Conservation (phyloP, 2,888 invertebrate genomes). For the Acholoe squamosa region DNA sequence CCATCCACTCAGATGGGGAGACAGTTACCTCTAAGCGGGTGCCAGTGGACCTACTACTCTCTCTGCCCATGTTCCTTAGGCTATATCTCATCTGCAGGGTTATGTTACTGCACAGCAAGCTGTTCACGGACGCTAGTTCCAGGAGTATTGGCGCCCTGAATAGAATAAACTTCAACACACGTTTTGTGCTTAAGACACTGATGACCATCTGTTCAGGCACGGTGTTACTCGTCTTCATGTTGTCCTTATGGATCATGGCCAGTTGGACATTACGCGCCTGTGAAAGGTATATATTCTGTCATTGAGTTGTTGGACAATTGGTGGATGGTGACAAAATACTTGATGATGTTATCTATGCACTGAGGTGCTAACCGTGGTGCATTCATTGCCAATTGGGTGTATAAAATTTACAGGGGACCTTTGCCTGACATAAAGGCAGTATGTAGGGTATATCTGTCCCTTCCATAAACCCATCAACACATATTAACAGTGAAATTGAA, state of each 20-base stretch:
- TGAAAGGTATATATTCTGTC: conserved; percentile 93
- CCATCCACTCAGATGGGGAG: conserved; percentile 72
- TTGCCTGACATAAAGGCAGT: no score
- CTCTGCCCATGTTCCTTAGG: conserved; percentile 99
- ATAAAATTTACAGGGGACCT: no score
- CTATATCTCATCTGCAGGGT: conserved; percentile 99
- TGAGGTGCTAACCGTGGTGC: no score
- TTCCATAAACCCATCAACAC: no score
- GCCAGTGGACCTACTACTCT: conserved; percentile 93
- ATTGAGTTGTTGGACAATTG: no score
- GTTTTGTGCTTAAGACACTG: conserved; percentile 96
- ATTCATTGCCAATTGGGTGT: no score
- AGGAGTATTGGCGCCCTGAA: conserved; percentile 88
- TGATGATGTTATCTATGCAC: no score
- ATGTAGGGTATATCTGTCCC: no score
- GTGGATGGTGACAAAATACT: no score
- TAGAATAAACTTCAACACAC: conserved; percentile 89
- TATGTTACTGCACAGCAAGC: conserved; percentile 99
- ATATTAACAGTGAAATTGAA: no score
- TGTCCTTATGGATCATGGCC: conserved; percentile 99
- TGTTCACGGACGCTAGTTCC: conserved; percentile 99
- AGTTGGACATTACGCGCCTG: conserved; percentile 99
- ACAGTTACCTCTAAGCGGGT: conserved; percentile 73
- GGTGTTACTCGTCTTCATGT: conserved; percentile 99
- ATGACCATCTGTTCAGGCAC: conserved; percentile 99